These are phyloP conservation scores for Amphipyra tragopoginis DNA, from an alignment of 2,888 invertebrate genomes.

Conservation along the genomic window DNA sequence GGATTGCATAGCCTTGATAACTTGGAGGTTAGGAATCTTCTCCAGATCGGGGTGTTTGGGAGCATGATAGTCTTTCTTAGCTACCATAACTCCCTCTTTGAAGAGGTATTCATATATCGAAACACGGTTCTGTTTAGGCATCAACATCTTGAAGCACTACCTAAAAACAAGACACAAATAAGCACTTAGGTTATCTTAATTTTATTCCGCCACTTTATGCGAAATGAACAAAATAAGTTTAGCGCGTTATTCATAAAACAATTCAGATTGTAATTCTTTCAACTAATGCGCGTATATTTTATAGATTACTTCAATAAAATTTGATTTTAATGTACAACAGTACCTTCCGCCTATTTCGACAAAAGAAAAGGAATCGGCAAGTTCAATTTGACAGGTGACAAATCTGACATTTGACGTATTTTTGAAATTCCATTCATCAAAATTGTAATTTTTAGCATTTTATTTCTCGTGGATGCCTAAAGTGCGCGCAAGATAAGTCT, in stretches of 20 bases:
- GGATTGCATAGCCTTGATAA: constrained; percentile 99
- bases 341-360: constrained; percentile 73
- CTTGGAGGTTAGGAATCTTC: constrained; percentile 98
- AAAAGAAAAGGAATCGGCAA: constrained; percentile 62
- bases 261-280: constrained; percentile 20
- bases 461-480: no score
- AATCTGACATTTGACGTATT: no score
- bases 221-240: constrained; percentile 56
- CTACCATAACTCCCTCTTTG: constrained; percentile 99
- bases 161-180: constrained; percentile 77
- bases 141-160: constrained; percentile 97
- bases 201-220: constrained; percentile 42
- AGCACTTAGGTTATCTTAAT: constrained; percentile 66
- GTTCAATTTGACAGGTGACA: no score
- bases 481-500: no score
- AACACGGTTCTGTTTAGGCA: constrained; percentile 99
- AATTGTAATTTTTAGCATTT: no score
- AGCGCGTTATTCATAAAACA: constrained; percentile 22
- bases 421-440: no score
- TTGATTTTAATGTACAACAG: constrained; percentile 58
- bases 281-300: constrained; percentile 25
- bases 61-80: constrained; percentile 99
- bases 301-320: constrained; percentile 61
- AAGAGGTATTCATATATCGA: constrained; percentile 99
- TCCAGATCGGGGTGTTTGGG: constrained; percentile 99